Base-by-base conservation (phyloP, 2,113 vertebrate genomes). In the Lepus americanus region DNA sequence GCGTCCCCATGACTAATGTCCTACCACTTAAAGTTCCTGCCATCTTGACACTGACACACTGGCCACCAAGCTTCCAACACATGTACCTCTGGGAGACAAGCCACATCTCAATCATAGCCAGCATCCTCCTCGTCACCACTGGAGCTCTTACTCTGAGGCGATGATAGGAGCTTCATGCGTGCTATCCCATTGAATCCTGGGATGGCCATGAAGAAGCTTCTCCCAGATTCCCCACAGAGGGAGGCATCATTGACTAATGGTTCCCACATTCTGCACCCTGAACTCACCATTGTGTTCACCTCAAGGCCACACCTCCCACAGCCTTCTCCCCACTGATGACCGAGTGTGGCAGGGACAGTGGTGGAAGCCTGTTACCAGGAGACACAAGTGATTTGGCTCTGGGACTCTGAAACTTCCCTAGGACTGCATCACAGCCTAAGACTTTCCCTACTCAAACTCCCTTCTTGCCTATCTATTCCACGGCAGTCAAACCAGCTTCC, bases 341-440 rank as follows among this genome's bases (percentile, higher is more conserved):
- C 2, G 1, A 20, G 59, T 0, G 0, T 69, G 23, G 19, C 49
- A 36, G 29, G 63, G 63, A 22, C 9, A 1, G 8, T 16, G 11
- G n/a, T 0, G 0, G 23, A 7, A 3, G 20, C n/a, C 70, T 4
- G 0, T 31, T 59, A 23, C 5, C 6, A 5, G 9, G 29, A 69
- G 31, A 64, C 29, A 19, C 39, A 33, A 33, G 13, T 64, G 12
- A 19, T 36, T 61, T 22, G 92, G 9, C 55, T 67, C 16, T 25
- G 89, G 29, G 20, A 73, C 9, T 51, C 36, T 44, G 33, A 72
- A 49, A 61, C 81, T 36, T 31, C 55, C 66, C 87, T 31, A 3
- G 51, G 92, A 44, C 22, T 53, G 20, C 20, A 14, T 8, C 5
- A 2, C 27, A 70, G 27, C 4, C 90, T n/a, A 49, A 67, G 53